These are phyloP conservation scores for Agrotis exclamationis DNA, from an alignment of 2,888 invertebrate species.

Conservation along the genomic window DNA sequence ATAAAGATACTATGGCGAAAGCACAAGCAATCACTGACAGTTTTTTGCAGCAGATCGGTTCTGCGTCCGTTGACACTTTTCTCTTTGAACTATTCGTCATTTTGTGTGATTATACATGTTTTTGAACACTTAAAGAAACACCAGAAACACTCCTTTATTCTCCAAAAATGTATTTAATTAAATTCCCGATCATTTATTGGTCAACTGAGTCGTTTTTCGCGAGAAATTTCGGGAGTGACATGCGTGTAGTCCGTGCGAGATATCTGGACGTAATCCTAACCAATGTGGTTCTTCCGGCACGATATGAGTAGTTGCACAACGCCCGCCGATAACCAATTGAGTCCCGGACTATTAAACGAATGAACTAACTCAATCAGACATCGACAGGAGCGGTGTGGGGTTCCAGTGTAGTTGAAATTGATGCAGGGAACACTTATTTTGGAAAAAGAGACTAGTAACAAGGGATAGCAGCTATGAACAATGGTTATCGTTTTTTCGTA, in stretches of 20 bases:
- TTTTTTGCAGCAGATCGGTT: constrained; percentile 76
- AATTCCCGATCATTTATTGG: constrained; percentile 28
- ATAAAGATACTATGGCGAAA: constrained; percentile 82
- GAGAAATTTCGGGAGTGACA: constrained; percentile 32
- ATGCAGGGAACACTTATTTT: neutral
- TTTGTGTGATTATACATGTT: constrained; percentile 58
- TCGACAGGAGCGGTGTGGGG: constrained; percentile 75
- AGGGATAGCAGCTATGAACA: too few species aligned
- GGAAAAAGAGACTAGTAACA: neutral
- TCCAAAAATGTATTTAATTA: neutral
- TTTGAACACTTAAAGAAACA: constrained; percentile 29
- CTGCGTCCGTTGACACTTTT: constrained; percentile 65
- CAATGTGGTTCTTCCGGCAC: constrained; percentile 86
- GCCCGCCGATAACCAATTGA: constrained; percentile 86
- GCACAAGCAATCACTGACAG: constrained; percentile 82
- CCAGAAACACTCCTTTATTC: constrained; percentile 13
- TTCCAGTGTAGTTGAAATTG: constrained; percentile 17
- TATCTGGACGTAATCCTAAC: constrained; percentile 84
- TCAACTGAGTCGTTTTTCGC: neutral
- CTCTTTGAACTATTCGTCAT: constrained; percentile 65
- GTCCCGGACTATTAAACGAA: constrained; percentile 78
- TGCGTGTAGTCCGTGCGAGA: constrained; percentile 64
- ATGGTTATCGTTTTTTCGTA: too few species aligned
- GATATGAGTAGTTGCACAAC: constrained; percentile 84
- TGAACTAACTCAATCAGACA: constrained; percentile 80